Conservation (phyloP, 2,797 vertebrate genomes). For the Labroides dimidiatus region DNA sequence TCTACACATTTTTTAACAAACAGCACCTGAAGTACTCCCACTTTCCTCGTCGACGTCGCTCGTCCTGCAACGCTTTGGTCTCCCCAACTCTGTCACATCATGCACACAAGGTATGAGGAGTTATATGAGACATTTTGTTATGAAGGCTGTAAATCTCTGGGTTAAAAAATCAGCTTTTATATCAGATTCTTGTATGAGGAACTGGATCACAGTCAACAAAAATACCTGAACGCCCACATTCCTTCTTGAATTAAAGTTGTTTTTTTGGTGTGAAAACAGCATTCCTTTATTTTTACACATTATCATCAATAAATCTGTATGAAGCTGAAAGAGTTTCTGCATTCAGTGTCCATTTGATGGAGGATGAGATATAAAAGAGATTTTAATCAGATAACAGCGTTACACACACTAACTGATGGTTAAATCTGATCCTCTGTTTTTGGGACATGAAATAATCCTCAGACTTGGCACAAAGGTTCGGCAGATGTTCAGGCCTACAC, state of each 20-base stretch:
- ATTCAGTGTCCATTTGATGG: not conserved
- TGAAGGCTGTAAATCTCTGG: not conserved
- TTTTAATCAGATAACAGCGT: conserved; percentile 27
- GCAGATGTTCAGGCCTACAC: conserved; percentile 50
- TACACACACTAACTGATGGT: conserved; percentile 20
- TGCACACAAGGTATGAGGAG: conserved; percentile 25
- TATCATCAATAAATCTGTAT: not conserved
- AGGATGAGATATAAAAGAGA: not conserved
- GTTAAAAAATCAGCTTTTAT: not conserved
- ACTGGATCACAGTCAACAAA: not conserved
- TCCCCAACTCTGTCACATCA: conserved; percentile 49
- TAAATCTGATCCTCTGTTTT: conserved; percentile 40
- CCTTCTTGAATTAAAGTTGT: not conserved
- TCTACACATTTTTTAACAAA: conserved; percentile 16
- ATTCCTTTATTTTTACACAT: not conserved
- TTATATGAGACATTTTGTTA: not conserved
- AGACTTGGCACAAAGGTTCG: conserved; percentile 22
- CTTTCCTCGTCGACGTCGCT: not conserved
- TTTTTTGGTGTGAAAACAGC: not conserved
- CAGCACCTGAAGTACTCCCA: conserved; percentile 62
- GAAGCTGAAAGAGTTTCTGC: not conserved
- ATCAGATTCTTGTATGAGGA: not conserved
- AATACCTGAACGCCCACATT: not conserved
- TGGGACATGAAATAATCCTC: conserved; percentile 43
- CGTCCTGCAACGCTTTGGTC: not conserved